Evolutionary conservation across 2,113 vertebrate species (phyloP).

Genomic region (Phylloscopus trochiloides): DNA sequence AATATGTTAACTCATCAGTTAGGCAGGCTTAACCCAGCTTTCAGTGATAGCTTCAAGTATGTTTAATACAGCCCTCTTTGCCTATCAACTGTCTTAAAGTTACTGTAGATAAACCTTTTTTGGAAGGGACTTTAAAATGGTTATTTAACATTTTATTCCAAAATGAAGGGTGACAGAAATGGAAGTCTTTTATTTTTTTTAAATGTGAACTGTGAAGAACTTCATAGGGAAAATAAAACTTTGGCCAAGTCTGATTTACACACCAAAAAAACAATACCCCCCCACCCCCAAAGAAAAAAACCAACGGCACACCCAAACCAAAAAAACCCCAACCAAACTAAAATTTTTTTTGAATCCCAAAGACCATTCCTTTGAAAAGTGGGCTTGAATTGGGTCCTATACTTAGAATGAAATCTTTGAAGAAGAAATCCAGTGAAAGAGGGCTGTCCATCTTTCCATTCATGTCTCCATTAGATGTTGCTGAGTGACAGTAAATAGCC

Average conservation of each 20-base stretch:
- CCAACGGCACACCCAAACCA: too few species aligned
- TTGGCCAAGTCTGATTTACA: not conserved
- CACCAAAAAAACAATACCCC: not conserved
- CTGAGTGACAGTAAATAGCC: constrained; percentile 36
- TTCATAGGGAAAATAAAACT: not conserved
- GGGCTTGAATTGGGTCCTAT: not conserved
- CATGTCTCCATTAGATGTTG: constrained; percentile 51
- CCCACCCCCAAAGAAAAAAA: not conserved
- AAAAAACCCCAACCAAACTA: not conserved
- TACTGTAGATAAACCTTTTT: not conserved
- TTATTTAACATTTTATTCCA: not conserved
- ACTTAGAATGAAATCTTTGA: not conserved
- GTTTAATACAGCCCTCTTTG: constrained; percentile 59
- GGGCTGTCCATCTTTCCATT: constrained; percentile 28
- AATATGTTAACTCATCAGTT: not conserved
- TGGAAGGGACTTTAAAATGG: not conserved
- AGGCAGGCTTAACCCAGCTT: constrained; percentile 51
- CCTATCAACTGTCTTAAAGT: not conserved
- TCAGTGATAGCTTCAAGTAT: not conserved
- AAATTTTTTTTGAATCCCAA: not conserved
- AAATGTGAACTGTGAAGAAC: not conserved
- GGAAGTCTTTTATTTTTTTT: not conserved
- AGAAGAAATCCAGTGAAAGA: constrained; percentile 40
- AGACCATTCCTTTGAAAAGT: not conserved
- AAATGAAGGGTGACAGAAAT: not conserved